Base-by-base conservation (phyloP, 2,113 vertebrate species). In the Excalfactoria chinensis region DNA sequence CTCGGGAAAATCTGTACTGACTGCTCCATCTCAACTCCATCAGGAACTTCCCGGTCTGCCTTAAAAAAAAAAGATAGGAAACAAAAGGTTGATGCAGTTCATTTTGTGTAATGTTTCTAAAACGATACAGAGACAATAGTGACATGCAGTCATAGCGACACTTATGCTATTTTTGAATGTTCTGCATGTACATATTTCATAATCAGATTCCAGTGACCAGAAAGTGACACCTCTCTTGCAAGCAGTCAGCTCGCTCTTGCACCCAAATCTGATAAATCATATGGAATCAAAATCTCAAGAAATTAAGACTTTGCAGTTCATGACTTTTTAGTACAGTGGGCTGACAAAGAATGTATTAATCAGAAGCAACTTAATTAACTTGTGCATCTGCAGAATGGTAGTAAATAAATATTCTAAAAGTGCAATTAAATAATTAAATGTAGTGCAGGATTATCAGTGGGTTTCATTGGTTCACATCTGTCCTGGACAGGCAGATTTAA, bases 201-300 rank as follows among this genome's bases (percentile, higher is more conserved):
- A 90, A 95, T 89, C 94, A 87, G 87, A 93, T 94, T 71, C 80
- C 88, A 95, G 91, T 93, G 89, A 94, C 70, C 92, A 94, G 72
- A 88, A 84, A 88, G 67, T 75, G 95, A 93, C 73, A 86, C 48
- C 75, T 94, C 86, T 93, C 83, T 62, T 76, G 84, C 80, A 79
- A 4, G 53, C 71, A 94, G 34, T 28, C 79, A 88, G 14, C 30
- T 59, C 37, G 49, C 89, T 55, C 60, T 84, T 79, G 55, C 67
- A 84, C 84, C 32, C 60, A n/a, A 41, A 32, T 30, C 58, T 70
- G 75, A 91, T 72, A 89, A 91, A 49, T 37, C 30, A 22, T 43
- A 86, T 11, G 1, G 53, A 93, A 89, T 81, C n/a, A 67, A 80
- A 79, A 77, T 72, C 18, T 30, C 49, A 71, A 82, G 76, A 72